Base-by-base conservation (phyloP, 2,113 vertebrate species). In the Xenopus borealis region DNA sequence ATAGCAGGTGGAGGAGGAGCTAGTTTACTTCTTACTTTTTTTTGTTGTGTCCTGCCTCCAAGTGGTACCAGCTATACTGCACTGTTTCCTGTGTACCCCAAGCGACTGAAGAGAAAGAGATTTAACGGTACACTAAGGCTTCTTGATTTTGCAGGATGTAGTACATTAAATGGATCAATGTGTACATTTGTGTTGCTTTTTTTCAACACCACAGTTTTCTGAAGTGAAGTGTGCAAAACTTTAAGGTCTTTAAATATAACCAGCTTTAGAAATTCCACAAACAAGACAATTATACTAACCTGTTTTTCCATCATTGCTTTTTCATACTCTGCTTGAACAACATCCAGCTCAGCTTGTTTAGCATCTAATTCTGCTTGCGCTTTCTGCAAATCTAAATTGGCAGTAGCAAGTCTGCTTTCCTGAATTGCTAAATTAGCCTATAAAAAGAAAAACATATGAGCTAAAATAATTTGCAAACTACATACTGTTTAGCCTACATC, bases 381-480 rank as follows among this genome's bases (percentile, higher is more conserved):
- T 79, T 86, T 92, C 81, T 92, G 85, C 67, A 95, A 88, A 80
- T 95, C 94, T 46, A 84, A 78, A 86, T 93, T 93, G 78, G 94
- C 93, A 10, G 88, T 80, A 10, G 70, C 12, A 9, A 94, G 79
- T 4, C 89, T 90, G 78, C 88, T 94, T 85, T 94, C 90, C 81
- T 95, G 93, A 45, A 95, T 86, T 72, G 87, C 90, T 79, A 96
- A 82, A 85, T 95, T 94, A 78, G 91, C 92, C 94, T 96, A 73
- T 0, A 17, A 23, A 57, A 27, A 81, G 7, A 81, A 11, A 82
- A 62, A 74, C 9, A 16, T 4, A n/a, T 66, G 19, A 66, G 14
- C 65, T 67, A 67, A 67, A 67, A 50, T 1, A 10, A 27, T 0
- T 14, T 12, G 2, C 27, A 45, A 50, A 46, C n/a, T 2, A 23